Evolutionary conservation across 2,113 vertebrate species (phyloP).

Genomic region (Candoia aspera): DNA sequence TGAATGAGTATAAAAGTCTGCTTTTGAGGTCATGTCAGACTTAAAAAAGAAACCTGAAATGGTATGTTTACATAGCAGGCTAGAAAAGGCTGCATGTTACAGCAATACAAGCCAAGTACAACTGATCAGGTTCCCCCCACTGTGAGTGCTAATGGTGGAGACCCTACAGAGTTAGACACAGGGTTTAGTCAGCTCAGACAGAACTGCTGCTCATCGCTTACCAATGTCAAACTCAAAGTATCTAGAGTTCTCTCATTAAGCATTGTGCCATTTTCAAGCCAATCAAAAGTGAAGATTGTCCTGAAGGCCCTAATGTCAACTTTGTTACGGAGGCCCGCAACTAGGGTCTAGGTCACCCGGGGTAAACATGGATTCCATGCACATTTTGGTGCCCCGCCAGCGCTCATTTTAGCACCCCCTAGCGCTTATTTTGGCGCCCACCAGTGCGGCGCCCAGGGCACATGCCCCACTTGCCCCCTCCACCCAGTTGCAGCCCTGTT

Average conservation of each 20-base stretch:
- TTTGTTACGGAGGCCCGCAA: too few relatives aligned
- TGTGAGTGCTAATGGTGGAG: not conserved
- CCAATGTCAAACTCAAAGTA: conserved; percentile 2
- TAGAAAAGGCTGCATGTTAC: not conserved
- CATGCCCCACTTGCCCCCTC: too few relatives aligned
- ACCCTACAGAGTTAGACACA: not conserved
- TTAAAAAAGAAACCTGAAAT: not conserved
- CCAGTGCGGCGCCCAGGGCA: too few relatives aligned
- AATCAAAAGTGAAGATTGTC: not conserved
- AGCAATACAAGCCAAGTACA: not conserved
- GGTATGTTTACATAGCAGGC: not conserved
- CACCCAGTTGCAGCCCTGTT: too few relatives aligned
- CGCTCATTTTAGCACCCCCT: too few relatives aligned
- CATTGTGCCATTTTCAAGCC: not conserved
- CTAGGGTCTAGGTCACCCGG: too few relatives aligned
- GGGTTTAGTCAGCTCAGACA: not conserved
- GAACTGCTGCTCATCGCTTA: not conserved
- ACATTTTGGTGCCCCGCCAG: too few relatives aligned
- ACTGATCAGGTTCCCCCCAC: not conserved
- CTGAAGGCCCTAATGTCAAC: not conserved
- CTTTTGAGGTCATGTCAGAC: not conserved
- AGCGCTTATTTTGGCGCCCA: too few relatives aligned
- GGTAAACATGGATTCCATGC: too few relatives aligned
- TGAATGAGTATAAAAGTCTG: not conserved
- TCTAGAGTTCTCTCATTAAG: not conserved